Evolutionary conservation across 1,140 invertebrate genomes (phyloP).

Genomic region (Tenebrio molitor): DNA sequence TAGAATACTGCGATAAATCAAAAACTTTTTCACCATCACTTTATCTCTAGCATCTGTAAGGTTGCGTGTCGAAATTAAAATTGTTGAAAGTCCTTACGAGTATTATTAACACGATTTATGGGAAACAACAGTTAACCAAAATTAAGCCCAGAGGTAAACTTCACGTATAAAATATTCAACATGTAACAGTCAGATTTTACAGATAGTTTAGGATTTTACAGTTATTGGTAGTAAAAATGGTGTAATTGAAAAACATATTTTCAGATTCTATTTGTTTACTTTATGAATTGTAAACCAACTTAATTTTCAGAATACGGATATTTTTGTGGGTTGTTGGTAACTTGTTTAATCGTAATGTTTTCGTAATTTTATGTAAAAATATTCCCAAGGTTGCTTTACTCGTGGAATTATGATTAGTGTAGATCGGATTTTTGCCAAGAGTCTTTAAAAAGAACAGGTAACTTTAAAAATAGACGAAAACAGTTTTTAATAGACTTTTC

Average conservation of each 20-base stretch:
- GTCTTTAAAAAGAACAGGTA: slow-evolving; percentile 20
- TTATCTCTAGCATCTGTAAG: slow-evolving; percentile 1
- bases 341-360: slow-evolving; percentile 4
- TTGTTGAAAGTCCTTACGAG: too few species aligned
- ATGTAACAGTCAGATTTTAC: too few species aligned
- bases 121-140: not conserved
- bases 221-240: too few species aligned
- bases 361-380: slow-evolving; percentile 32
- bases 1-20: slow-evolving; percentile 17
- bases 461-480: slow-evolving; percentile 8
- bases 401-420: slow-evolving; percentile 12
- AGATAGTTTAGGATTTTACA: not conserved
- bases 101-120: slow-evolving; percentile 9
- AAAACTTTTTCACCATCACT: slow-evolving; percentile 22
- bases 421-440: slow-evolving; percentile 6
- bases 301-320: not conserved
- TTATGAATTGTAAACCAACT: not conserved
- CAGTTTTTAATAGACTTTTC: too few species aligned
- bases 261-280: too few species aligned
- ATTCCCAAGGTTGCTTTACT: slow-evolving; percentile 8
- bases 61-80: not conserved
- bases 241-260: too few species aligned
- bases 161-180: not conserved
- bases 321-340: not conserved
- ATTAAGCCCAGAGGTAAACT: not conserved